Percentiles rank a stretch among this genome's conserved stretches.
phyloP scores from a whole-genome alignment of 2,797 vertebrate genomes.

The Peromyscus aztecus region DNA sequence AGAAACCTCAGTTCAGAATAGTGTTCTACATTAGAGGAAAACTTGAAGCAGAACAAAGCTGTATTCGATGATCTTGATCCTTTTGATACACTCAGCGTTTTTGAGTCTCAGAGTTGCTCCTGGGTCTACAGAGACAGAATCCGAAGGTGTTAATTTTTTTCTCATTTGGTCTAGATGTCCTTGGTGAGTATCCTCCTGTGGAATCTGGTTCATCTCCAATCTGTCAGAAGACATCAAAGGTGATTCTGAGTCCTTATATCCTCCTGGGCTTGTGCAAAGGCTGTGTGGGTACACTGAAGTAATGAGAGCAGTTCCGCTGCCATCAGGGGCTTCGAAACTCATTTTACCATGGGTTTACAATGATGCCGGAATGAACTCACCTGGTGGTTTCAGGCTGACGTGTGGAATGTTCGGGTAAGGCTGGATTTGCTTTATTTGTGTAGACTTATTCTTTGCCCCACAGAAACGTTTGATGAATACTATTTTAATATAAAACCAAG shows the following conservation, averaged over 20 bases:
- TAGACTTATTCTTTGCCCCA: constrained; percentile 13
- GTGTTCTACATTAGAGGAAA: constrained; percentile 66
- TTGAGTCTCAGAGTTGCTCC: constrained; percentile 70
- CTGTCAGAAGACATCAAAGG: constrained; percentile 60
- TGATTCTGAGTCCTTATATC: constrained; percentile 62
- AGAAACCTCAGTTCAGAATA: constrained; percentile 30
- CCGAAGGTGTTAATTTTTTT: constrained; percentile 73
- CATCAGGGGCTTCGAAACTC: constrained; percentile 25
- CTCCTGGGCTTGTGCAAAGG: constrained; percentile 63
- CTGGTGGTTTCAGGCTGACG: constrained; percentile 44
- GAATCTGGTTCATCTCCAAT: constrained; percentile 64
- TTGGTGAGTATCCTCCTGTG: constrained; percentile 11
- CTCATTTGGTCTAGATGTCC: constrained; percentile 73
- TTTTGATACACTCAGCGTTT: constrained; percentile 58
- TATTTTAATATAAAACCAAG: constrained; percentile 9
- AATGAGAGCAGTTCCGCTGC: constrained; percentile 64
- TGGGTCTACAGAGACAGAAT: constrained; percentile 56
- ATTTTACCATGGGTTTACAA: constrained; percentile 8
- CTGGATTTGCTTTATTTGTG: constrained; percentile 37
- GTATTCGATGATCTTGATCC: constrained; percentile 48
- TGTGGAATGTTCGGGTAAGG: constrained; percentile 50
- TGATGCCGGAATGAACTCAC: not conserved
- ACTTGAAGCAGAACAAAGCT: constrained; percentile 59
- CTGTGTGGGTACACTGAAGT: constrained; percentile 62
- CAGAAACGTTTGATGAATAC: constrained; percentile 23